Percentiles rank a stretch among this genome's conserved stretches.
phyloP scores from a whole-genome alignment of 2,113 vertebrate species.

The Poeciliopsis retropinna region DNA sequence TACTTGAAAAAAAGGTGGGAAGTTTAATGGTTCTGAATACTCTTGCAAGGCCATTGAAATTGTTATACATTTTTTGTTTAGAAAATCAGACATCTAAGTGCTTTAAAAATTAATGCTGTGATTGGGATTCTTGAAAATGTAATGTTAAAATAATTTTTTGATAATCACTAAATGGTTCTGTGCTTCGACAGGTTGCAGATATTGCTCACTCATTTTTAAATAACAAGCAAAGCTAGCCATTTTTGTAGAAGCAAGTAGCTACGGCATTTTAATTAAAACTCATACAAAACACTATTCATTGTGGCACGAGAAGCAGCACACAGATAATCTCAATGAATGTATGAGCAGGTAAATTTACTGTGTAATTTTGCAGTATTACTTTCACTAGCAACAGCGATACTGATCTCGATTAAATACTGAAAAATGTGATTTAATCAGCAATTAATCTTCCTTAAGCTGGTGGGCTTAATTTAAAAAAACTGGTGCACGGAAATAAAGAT shows the following conservation, averaged over 20 bases:
- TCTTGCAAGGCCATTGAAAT: no score
- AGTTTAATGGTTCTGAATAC: no score
- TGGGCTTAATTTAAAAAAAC: conserved; percentile 12
- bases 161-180: no score
- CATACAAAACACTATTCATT: not conserved
- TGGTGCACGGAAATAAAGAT: conserved; percentile 14
- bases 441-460: not conserved
- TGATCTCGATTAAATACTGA: conserved; percentile 16
- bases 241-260: not conserved
- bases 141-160: no score
- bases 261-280: not conserved
- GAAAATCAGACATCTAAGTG: no score
- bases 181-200: no score
- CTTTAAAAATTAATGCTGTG: no score
- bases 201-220: not conserved
- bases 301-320: not conserved
- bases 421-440: conserved; percentile 23
- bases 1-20: no score
- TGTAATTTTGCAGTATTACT: not conserved
- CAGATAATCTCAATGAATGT: no score
- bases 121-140: no score
- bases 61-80: no score
- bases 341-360: no score
- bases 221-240: not conserved
- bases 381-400: not conserved